Conservation (phyloP, 2,113 vertebrate genomes). For the Spheniscus mendiculus region DNA sequence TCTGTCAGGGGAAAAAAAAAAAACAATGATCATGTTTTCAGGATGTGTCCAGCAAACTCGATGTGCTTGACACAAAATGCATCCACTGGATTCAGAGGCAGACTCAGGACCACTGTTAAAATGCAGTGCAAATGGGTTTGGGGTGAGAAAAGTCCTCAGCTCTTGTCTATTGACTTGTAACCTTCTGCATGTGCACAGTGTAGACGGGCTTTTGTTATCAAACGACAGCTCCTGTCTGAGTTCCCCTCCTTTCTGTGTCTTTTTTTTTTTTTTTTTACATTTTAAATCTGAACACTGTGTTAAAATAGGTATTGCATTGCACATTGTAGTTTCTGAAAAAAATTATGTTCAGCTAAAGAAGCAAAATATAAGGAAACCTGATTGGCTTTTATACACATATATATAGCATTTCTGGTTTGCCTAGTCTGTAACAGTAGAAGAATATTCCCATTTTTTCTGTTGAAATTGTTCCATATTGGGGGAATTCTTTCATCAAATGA, state of each 20-base stretch:
- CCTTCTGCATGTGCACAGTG: not conserved
- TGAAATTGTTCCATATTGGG: not conserved
- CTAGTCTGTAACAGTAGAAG: not conserved
- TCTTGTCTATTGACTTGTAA: not conserved
- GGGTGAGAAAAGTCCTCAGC: not conserved
- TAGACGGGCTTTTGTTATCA: not conserved
- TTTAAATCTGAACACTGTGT: not conserved
- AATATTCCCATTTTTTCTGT: not conserved
- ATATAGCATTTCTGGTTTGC: not conserved
- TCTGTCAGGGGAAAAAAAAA: not conserved
- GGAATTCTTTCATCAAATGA: not conserved
- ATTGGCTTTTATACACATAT: not conserved
- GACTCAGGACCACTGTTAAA: not conserved
- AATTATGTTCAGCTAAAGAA: not conserved
- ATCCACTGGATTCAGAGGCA: not conserved
- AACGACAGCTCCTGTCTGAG: not conserved
- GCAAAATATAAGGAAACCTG: not conserved
- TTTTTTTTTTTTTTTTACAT: not conserved
- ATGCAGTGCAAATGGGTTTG: rapidly evolving
- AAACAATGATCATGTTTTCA: not conserved
- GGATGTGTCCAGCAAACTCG: not conserved
- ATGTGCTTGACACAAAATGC: not conserved
- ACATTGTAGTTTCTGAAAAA: not conserved
- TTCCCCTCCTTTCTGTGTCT: not conserved
- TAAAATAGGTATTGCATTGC: not conserved